These are phyloP conservation scores for Eilema depressum DNA, from an alignment of 2,888 invertebrate genomes.

Conservation along the genomic window DNA sequence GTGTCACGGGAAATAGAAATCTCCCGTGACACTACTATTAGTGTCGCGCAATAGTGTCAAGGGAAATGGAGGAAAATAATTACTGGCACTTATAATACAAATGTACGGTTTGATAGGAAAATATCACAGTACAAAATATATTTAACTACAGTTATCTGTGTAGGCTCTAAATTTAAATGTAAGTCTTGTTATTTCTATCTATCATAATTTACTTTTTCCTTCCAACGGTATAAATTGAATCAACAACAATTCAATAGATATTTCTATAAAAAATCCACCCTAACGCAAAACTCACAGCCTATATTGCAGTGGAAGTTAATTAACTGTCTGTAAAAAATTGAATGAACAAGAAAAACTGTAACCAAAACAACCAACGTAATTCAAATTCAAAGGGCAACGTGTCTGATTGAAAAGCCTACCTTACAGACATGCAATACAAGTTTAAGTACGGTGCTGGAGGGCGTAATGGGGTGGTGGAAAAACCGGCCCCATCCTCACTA, in stretches of 20 bases:
- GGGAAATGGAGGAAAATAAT: too few relatives aligned
- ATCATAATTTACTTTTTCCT: background rate
- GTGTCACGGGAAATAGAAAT: too few relatives aligned
- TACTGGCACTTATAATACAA: too few relatives aligned
- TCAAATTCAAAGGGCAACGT: slow-evolving; percentile 58
- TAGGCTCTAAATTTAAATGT: background rate
- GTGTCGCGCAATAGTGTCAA: too few relatives aligned
- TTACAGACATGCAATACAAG: slow-evolving; percentile 77
- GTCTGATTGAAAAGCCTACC: slow-evolving; percentile 77
- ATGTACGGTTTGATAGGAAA: too few relatives aligned
- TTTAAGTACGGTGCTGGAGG: slow-evolving; percentile 64
- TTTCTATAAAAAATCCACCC: background rate
- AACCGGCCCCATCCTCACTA: slow-evolving; percentile 46
- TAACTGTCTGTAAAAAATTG: slow-evolving; percentile 54
- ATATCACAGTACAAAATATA: too few relatives aligned
- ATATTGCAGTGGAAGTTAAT: slow-evolving; percentile 50
- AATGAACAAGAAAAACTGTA: slow-evolving; percentile 46
- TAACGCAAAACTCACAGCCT: slow-evolving; percentile 1
- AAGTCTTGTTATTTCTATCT: background rate
- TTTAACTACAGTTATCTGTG: too few relatives aligned
- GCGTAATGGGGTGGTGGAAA: slow-evolving; percentile 54
- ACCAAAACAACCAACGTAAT: slow-evolving; percentile 47
- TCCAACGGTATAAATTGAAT: background rate
- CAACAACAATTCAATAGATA: background rate
- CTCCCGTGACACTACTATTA: too few relatives aligned